Percentiles rank a stretch among this genome's conserved stretches.
Conservation (phyloP, 2,797 vertebrate genomes). For the Microhierax caerulescens region DNA sequence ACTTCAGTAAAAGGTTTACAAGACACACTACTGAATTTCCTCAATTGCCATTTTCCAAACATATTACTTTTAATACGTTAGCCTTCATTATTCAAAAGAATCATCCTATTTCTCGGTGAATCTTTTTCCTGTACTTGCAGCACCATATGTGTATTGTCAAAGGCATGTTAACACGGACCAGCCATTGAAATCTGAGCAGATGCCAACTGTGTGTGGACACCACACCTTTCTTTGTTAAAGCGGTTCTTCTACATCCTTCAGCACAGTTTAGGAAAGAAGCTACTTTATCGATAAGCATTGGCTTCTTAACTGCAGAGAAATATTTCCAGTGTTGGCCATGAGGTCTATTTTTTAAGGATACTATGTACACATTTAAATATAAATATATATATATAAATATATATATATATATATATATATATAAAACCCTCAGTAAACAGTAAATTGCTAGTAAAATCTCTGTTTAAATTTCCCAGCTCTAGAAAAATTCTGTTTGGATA, state of each 20-base stretch:
- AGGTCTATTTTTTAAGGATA: not conserved
- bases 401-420: too few species aligned
- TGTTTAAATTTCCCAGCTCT: not conserved
- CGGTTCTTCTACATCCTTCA: not conserved
- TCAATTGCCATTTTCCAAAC: not conserved
- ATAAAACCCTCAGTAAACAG: not conserved
- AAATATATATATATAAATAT: not conserved
- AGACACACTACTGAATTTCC: not conserved
- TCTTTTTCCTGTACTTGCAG: not conserved
- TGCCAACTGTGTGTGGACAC: not conserved
- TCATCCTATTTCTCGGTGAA: not conserved
- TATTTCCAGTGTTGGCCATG: not conserved
- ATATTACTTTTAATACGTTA: not conserved
- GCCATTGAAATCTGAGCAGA: not conserved
- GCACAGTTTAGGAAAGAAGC: not conserved
- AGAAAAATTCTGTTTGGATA: not conserved
- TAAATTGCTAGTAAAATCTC: not conserved
- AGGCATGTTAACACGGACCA: not conserved
- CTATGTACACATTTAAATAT: not conserved
- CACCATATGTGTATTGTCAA: not conserved
- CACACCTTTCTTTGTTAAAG: not conserved
- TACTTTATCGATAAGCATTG: not conserved
- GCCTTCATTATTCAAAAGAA: not conserved
- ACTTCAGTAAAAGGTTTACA: constrained; percentile 7
- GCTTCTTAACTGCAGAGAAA: not conserved